Conservation (phyloP, 2,797 vertebrate genomes). For the Lithobates sylvaticus region DNA sequence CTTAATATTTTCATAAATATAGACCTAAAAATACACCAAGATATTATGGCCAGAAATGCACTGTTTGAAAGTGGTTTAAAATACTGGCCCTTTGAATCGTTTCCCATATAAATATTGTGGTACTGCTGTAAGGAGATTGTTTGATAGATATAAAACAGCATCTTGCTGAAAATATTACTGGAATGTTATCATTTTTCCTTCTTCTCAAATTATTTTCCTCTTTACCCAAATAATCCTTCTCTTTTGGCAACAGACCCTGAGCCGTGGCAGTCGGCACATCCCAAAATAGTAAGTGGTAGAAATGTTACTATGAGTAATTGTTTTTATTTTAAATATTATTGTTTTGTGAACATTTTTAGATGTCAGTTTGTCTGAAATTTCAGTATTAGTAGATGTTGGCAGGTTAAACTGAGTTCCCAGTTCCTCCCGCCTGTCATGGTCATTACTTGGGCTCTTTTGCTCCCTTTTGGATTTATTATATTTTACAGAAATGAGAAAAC, state of each 20-base stretch:
- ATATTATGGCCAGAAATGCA: constrained; percentile 31
- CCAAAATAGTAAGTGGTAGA: too few species aligned
- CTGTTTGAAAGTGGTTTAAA: constrained; percentile 37
- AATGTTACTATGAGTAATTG: too few species aligned
- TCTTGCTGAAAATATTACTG: constrained; percentile 10
- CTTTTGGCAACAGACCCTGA: background rate
- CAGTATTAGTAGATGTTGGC: too few species aligned
- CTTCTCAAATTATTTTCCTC: background rate
- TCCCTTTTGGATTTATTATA: too few species aligned
- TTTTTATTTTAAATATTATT: too few species aligned
- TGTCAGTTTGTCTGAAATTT: too few species aligned
- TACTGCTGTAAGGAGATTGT: constrained; percentile 24
- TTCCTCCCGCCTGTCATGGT: too few species aligned
- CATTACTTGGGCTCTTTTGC: too few species aligned
- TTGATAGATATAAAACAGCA: constrained; percentile 32
- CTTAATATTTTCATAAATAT: constrained; percentile 42
- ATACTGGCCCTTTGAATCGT: constrained; percentile 19
- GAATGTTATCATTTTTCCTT: background rate
- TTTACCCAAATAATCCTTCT: background rate
- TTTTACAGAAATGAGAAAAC: too few species aligned
- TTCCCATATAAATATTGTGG: constrained; percentile 54
- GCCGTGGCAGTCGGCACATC: background rate
- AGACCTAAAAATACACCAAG: constrained; percentile 50
- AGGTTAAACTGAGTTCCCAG: too few species aligned
- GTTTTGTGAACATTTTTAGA: too few species aligned